Base-by-base conservation (phyloP, 2,113 vertebrate genomes). In the Mystacornis crossleyi region DNA sequence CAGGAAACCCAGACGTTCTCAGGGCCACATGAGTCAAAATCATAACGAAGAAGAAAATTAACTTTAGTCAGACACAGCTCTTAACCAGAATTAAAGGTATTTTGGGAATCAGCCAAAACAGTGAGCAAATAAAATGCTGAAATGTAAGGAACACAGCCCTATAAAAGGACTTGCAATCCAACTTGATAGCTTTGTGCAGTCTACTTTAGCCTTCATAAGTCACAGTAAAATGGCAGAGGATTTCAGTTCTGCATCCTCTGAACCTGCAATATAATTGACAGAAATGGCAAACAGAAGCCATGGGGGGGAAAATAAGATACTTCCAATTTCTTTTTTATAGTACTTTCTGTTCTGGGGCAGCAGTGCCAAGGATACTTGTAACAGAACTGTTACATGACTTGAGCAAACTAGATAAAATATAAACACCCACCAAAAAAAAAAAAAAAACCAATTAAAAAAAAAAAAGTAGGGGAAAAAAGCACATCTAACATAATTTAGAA, bases 31-130 rank as follows among this genome's bases (percentile, higher is more conserved):
- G 80, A 96, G 85, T 89, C 91, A 83, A 96, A 93, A 93, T 48
- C 93, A 88, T 79, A 96, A 97, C 2, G 12, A 95, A 93, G 33
- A 94, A 88, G 82, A 93, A 97, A 98, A 96, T 94, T 90, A 97
- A 94, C 95, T 93, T 64, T 36, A 70, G 40, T 33, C 61, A 73
- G 69, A 83, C 55, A 42, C 8, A 70, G 84, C 47, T 83, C 64
- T 89, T 53, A 33, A 66, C 34, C 12, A 13, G 57, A 94, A 87
- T 58, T 73, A 92, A 96, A 94, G 79, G 40, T 86, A 72, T 89
- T 86, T 95, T n/a, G 34, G 33, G 45, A 81, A 79, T 69, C 64
- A 78, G 36, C 67, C 29, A 42, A 79, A 97, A 84, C 33, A 53
- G 33, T 75, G 33, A 97, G 66, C 78, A 93, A 93, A 70, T 74